A percentile compares a stretch with the other conserved stretches of the same genome.
phyloP scores from a whole-genome alignment of 2,888 invertebrate species.

The Meandrusa payeni region DNA sequence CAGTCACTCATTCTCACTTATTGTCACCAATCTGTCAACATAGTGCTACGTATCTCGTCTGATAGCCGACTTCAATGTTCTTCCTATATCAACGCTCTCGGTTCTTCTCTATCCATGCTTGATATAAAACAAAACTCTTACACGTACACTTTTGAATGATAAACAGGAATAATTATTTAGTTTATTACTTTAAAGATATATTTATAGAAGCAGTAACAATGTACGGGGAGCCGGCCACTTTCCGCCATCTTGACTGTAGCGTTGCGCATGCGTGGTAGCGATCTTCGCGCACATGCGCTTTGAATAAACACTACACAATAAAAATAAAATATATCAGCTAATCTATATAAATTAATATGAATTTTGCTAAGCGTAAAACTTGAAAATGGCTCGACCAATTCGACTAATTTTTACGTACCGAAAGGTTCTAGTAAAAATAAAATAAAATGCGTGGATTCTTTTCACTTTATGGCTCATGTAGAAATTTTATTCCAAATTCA shows the following conservation, averaged over 20 bases:
- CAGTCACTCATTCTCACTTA: constrained; percentile 48
- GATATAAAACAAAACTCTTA: background rate
- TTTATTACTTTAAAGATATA: constrained; percentile 39
- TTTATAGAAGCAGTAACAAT: constrained; percentile 48
- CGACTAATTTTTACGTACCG: too few species aligned
- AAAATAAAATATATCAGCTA: too few species aligned
- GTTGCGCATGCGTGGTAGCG: constrained; percentile 48
- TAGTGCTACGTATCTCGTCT: constrained; percentile 15
- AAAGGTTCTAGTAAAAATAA: too few species aligned
- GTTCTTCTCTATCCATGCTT: background rate
- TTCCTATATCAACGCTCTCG: background rate
- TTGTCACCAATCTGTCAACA: constrained; percentile 58
- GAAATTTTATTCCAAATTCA: too few species aligned
- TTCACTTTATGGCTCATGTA: too few species aligned
- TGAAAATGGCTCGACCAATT: too few species aligned
- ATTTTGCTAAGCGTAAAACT: too few species aligned
- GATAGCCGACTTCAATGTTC: constrained; percentile 1
- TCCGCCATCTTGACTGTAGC: constrained; percentile 51
- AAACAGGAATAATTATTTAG: constrained; percentile 22
- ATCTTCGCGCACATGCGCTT: constrained; percentile 48
- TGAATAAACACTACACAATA: constrained; percentile 26
- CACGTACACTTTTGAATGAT: background rate
- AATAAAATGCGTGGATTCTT: too few species aligned
- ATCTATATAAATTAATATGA: too few species aligned
- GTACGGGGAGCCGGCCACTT: constrained; percentile 39